These are phyloP conservation scores for Eurytoma adleriae DNA, from an alignment of 2,888 invertebrate genomes.

Conservation along the genomic window DNA sequence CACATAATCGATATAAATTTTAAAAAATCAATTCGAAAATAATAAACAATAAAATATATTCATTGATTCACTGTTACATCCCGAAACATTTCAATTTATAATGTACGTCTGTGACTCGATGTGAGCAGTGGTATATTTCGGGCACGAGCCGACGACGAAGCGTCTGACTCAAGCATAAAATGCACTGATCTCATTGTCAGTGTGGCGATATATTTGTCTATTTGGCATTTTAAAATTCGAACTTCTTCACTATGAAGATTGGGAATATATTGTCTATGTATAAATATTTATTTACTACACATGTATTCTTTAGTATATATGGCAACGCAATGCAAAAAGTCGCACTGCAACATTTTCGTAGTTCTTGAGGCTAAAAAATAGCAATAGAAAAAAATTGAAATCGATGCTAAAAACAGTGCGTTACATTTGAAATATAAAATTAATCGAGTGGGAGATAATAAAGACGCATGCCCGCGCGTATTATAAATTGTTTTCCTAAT, in stretches of 20 bases:
- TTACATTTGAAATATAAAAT: background rate
- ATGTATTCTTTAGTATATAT: background rate
- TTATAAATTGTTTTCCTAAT: background rate
- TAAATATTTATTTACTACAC: constrained; percentile 32
- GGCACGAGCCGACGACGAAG: constrained; percentile 29
- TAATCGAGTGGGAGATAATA: background rate
- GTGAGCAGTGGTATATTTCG: constrained; percentile 4
- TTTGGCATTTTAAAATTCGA: constrained; percentile 46
- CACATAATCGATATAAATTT: no score
- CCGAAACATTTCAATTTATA: constrained; percentile 20
- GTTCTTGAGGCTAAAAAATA: background rate
- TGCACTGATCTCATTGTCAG: background rate
- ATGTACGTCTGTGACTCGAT: background rate
- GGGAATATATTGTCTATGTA: constrained; percentile 27
- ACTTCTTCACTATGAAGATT: constrained; percentile 25
- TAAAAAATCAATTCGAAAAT: background rate
- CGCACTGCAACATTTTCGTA: background rate
- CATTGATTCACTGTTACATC: background rate
- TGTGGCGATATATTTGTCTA: background rate
- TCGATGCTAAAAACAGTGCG: background rate
- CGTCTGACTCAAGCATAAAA: constrained; percentile 27
- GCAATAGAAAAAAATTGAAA: background rate
- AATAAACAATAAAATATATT: constrained; percentile 9
- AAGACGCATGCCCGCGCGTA: background rate
- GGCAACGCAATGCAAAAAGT: constrained; percentile 9